Conservation (phyloP, 1,140 invertebrate species). For the Vollenhovia emeryi region DNA sequence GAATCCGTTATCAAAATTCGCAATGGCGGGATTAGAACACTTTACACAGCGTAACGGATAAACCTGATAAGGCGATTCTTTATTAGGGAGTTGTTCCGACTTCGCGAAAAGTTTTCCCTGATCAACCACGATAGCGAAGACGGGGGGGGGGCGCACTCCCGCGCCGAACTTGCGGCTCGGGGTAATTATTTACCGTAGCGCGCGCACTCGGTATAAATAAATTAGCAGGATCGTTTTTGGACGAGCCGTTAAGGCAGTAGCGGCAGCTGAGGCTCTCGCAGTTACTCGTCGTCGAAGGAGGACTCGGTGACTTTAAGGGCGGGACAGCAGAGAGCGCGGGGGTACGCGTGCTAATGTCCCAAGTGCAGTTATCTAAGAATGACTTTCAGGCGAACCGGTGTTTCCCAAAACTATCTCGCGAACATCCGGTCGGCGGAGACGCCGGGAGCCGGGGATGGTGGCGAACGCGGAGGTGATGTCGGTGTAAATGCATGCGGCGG, state of each 20-base stretch:
- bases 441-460: background rate
- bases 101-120: conserved; percentile 2
- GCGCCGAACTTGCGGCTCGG: background rate
- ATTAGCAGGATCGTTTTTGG: conserved; percentile 49
- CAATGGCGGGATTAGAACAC: background rate
- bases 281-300: conserved; percentile 10
- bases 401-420: conserved; percentile 37
- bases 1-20: background rate
- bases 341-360: conserved; percentile 24
- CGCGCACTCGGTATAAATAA: conserved; percentile 40
- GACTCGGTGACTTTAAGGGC: conserved; percentile 36
- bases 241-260: conserved; percentile 7
- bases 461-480: background rate
- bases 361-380: conserved; percentile 42
- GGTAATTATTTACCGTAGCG: conserved; percentile 33
- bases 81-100: background rate
- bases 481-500: background rate
- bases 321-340: conserved; percentile 10
- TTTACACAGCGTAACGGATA: background rate
- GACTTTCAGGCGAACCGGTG: conserved; percentile 23
- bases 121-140: conserved; percentile 3
- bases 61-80: background rate
- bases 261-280: conserved; percentile 41
- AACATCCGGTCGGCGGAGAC: conserved; percentile 21
- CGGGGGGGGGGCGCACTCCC: background rate